Evolutionary conservation across 2,113 vertebrate species (phyloP).

Genomic region (Scalopus aquaticus): DNA sequence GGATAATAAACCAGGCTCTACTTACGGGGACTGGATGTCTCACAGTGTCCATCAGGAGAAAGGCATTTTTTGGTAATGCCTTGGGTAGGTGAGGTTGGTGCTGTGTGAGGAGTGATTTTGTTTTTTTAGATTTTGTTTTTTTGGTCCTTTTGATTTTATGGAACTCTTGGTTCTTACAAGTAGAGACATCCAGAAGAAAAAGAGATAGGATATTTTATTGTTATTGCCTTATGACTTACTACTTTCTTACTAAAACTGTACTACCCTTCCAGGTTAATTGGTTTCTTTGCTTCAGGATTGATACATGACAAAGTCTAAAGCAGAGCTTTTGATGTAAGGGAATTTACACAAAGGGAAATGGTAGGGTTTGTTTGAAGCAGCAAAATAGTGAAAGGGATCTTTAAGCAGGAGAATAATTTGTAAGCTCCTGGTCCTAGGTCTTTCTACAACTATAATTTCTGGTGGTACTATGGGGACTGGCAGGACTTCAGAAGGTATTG

Average conservation of each 20-base stretch:
- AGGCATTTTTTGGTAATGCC: neutral
- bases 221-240: neutral
- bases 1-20: neutral
- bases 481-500: neutral
- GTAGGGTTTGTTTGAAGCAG: neutral
- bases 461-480: neutral
- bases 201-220: neutral
- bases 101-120: neutral
- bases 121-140: neutral
- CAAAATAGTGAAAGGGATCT: too few species aligned
- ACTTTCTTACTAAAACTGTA: neutral
- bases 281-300: neutral
- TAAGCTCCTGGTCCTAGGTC: neutral
- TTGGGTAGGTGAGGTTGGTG: neutral
- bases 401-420: too few species aligned
- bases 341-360: neutral
- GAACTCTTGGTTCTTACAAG: neutral
- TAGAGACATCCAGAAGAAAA: neutral
- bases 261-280: neutral
- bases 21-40: neutral
- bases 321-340: neutral
- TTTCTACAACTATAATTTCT: neutral
- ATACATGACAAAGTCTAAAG: neutral
- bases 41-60: fast-evolving
- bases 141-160: neutral